Conservation (phyloP, 2,888 invertebrate genomes). For the Apoda limacodes region DNA sequence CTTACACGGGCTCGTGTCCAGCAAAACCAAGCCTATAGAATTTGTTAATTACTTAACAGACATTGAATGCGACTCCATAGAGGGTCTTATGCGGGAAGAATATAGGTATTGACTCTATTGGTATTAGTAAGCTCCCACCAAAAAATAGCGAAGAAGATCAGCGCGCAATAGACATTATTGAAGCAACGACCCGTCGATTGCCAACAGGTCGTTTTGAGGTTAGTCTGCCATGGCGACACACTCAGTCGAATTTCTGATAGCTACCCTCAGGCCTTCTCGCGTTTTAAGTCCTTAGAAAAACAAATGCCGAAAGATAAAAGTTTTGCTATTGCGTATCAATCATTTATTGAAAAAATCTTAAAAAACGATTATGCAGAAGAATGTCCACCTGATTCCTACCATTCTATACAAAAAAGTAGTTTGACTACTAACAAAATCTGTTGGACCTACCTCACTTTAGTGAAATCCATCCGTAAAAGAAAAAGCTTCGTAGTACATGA, state of each 20-base stretch:
- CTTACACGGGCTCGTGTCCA: constrained; percentile 2
- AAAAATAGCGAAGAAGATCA: background rate
- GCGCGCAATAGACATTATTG: constrained; percentile 10
- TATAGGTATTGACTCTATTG: background rate
- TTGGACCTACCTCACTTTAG: constrained; percentile 7
- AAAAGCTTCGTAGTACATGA: constrained; percentile 24
- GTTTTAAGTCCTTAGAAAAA: constrained; percentile 16
- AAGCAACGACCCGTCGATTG: constrained; percentile 8
- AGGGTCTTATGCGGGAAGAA: background rate
- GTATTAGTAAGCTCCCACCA: background rate
- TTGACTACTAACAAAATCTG: too few relatives aligned
- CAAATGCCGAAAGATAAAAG: constrained; percentile 13
- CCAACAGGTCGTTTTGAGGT: constrained; percentile 18
- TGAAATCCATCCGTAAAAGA: constrained; percentile 10
- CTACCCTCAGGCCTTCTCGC: constrained; percentile 10
- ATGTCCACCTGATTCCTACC: background rate
- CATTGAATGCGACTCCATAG: background rate
- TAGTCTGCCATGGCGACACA: constrained; percentile 18
- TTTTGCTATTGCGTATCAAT: constrained; percentile 12
- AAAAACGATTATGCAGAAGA: constrained; percentile 16
- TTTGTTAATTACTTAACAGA: background rate
- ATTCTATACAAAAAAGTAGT: background rate
- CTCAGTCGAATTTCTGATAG: constrained; percentile 15
- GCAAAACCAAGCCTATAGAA: background rate
- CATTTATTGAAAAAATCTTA: constrained; percentile 17